Conservation (phyloP, 2,888 invertebrate species). For the Protonemura montana region DNA sequence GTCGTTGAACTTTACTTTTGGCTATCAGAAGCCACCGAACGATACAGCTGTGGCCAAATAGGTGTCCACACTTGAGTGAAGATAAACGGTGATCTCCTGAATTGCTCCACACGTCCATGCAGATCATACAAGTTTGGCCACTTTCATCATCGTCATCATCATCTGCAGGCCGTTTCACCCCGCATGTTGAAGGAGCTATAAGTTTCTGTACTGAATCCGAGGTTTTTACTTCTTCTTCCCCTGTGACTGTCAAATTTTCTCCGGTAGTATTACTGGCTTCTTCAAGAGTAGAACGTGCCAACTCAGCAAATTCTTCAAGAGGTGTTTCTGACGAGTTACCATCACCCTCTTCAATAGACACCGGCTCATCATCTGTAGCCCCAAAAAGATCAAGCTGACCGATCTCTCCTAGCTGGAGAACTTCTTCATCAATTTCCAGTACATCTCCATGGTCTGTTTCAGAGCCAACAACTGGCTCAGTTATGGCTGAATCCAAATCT, state of each 20-base stretch:
- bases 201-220: background rate
- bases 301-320: background rate
- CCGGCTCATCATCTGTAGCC: background rate
- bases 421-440: background rate
- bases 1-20: slow-evolving; percentile 56
- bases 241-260: background rate
- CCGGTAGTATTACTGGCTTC: background rate
- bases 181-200: slow-evolving; percentile 2
- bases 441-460: background rate
- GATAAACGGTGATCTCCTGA: slow-evolving; percentile 85
- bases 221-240: background rate
- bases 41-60: slow-evolving; percentile 87
- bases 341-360: background rate
- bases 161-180: background rate
- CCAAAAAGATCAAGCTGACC: background rate
- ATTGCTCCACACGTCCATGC: slow-evolving; percentile 87
- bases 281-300: background rate
- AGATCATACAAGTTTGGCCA: slow-evolving; percentile 83
- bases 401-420: no score
- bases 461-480: background rate
- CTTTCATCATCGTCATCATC: slow-evolving; percentile 65
- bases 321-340: background rate
- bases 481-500: background rate
- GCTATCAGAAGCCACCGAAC: slow-evolving; percentile 72
- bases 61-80: slow-evolving; percentile 90